Percentiles rank a stretch among this genome's conserved stretches.
phyloP scores from a whole-genome alignment of 2,797 vertebrate species.

The Darevskia nairensis region DNA sequence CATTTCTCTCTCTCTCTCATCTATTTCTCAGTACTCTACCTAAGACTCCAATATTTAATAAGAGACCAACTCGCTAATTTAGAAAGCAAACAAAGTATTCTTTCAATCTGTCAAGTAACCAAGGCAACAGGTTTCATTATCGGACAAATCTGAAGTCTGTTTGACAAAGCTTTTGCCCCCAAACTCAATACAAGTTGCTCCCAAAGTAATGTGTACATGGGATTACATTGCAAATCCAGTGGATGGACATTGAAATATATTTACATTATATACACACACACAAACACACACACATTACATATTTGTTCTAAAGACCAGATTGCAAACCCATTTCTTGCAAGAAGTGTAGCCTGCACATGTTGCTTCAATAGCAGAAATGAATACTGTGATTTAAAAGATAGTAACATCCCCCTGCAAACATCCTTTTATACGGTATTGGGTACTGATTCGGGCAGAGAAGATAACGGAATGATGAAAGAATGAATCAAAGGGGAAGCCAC shows the following conservation, averaged over 20 bases:
- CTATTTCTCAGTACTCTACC: background rate
- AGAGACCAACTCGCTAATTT: background rate
- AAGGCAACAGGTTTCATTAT: background rate
- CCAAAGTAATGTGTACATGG: background rate
- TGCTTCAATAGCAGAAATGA: background rate
- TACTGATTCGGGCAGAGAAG: background rate
- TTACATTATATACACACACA: background rate
- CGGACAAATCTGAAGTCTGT: background rate
- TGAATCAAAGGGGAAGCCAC: background rate
- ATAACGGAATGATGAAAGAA: background rate
- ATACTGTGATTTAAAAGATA: background rate
- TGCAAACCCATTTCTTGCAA: background rate
- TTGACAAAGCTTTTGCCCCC: background rate
- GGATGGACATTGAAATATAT: too few relatives aligned
- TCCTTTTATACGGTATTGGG: background rate
- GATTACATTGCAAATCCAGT: background rate
- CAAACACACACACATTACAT: background rate
- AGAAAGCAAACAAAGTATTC: background rate
- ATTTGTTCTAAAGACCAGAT: background rate
- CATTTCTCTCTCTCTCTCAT: rapidly evolving
- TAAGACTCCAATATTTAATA: background rate
- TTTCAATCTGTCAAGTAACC: background rate
- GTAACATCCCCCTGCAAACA: too few relatives aligned
- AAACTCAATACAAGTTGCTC: background rate
- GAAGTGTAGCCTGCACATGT: background rate